Base-by-base conservation (phyloP, 1,140 invertebrate species). In the Drosophila orosa region DNA sequence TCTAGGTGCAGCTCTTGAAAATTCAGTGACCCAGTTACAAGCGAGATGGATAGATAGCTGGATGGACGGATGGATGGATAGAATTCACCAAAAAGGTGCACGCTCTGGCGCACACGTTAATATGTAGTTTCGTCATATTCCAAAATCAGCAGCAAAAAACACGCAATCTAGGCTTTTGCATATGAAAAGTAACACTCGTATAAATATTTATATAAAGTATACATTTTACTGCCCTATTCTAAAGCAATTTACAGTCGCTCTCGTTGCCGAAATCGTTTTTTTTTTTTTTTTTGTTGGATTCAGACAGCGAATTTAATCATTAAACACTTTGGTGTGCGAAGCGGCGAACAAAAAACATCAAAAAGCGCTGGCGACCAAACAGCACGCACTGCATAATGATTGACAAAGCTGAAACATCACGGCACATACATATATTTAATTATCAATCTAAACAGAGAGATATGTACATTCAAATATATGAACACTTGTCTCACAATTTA, bases 11-110 rank as follows among this genome's bases (percentile, higher is more conserved):
- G 83, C 76, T 76, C 66, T 83, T 83, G 69, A 87, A 86, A 86
- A 86, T 86, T 79, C 83, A 83, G 84, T 87, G 83, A 87, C 83
- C 83, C 84, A 87, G 83, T 87, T 87, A 42, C 66, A 69, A 61
- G 72, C 56, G 65, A 58, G 73, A 63, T 57, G 44, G 42, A 65
- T 65, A 61, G 61, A 67, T 66, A 67, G 33, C 25, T 61, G 17
- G 39, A n/a, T 48, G 25, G 48, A 19, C 24, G 61, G 63, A 69
- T 71, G 42, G 66, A 27, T 42, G 40, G 40, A 71, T 71, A 62
- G 68, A 73, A 73, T 73, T 35, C 47, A 74, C 47, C 71, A 39
- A 74, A 73, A 33, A 37, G 22, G 33, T 63, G 61, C 79, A 82
- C 61, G 83, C 79, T 87, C 84, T 71, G 63, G 57, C 54, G 84